Base-by-base conservation (phyloP, 1,140 invertebrate species). In the Trypoxylus dichotomus region DNA sequence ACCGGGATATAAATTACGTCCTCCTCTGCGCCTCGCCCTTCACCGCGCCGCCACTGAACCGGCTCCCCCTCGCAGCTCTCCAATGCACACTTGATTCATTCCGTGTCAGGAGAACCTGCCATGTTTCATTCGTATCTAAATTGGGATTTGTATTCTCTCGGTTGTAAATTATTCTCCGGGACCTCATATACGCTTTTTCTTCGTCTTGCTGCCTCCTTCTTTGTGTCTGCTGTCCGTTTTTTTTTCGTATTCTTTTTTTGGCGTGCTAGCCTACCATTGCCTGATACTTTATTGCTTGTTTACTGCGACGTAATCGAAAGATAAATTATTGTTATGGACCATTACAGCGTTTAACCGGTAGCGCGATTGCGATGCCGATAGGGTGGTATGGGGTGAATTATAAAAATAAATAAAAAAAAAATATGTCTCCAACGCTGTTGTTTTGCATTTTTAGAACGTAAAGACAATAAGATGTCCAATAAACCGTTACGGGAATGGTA, bases 1-100 rank as follows among this genome's bases (percentile, higher is more conserved):
- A 81, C 81, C 79, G 76, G 79, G 79, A 54, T 82, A 82, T 83
- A 83, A 83, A 83, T 83, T 81, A 81, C 81, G 73, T 75, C 60
- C 47, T 63, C 72, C 77, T 71, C 75, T 10, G 25, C 60, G 60
- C 77, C 77, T 74, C 78, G 19, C 74, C 75, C 73, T 77, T 21
- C 77, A 37, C 32, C 68, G 63, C 54, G 24, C 60, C 60, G 13
- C 77, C 77, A 76, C 60, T 68, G 60, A 29, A 15, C 60, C 60
- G 7, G 19, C 15, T 19, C 60, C 60, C 60, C 21, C n/a, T n/a
- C 58, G 58, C 24, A 32, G 10, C 25, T 32, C 72, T 32, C 72
- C 72, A 32, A 15, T 74, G 72, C 72, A 74, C 72, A 74, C 78
- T 82, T 82, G 79, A 82, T 82, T 82, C 79, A 83, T 82, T 79